phyloP scores from a whole-genome alignment of 2,888 invertebrate species.

The Tetramorium bicarinatum region DNA sequence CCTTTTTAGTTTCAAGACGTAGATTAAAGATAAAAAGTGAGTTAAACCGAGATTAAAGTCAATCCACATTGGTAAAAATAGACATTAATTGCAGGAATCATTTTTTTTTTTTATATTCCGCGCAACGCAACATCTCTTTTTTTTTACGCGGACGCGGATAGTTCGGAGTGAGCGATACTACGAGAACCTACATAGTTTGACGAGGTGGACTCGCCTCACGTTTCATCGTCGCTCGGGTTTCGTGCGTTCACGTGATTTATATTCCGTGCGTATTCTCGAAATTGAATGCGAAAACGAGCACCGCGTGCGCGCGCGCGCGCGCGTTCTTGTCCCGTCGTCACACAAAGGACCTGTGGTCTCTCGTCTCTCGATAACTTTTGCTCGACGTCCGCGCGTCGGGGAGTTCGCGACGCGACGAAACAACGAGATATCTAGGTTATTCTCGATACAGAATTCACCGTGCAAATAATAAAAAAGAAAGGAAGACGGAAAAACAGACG shows the following conservation, averaged over 20 bases:
- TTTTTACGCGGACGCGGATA: neutral
- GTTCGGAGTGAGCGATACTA: neutral
- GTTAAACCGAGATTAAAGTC: too few relatives aligned
- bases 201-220: neutral
- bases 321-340: neutral
- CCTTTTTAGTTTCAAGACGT: too few relatives aligned
- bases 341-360: slow-evolving; percentile 9
- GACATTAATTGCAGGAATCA: too few relatives aligned
- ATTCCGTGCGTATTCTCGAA: neutral
- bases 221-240: slow-evolving; percentile 14
- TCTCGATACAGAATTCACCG: slow-evolving; percentile 43
- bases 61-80: too few relatives aligned
- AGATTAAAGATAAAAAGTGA: too few relatives aligned
- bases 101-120: neutral
- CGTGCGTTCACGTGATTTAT: neutral
- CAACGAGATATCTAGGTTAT: slow-evolving; percentile 42
- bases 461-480: neutral
- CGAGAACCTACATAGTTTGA: neutral
- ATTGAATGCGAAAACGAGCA: slow-evolving; percentile 29
- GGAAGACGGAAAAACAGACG: slow-evolving; percentile 45
- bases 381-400: slow-evolving; percentile 45
- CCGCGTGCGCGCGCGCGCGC: slow-evolving; percentile 12
- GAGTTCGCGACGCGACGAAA: slow-evolving; percentile 22
- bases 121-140: neutral
- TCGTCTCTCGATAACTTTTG: slow-evolving; percentile 22